Conservation (phyloP, 64 coral and sea anemone species). For the Exaiptasia diaphana region DNA sequence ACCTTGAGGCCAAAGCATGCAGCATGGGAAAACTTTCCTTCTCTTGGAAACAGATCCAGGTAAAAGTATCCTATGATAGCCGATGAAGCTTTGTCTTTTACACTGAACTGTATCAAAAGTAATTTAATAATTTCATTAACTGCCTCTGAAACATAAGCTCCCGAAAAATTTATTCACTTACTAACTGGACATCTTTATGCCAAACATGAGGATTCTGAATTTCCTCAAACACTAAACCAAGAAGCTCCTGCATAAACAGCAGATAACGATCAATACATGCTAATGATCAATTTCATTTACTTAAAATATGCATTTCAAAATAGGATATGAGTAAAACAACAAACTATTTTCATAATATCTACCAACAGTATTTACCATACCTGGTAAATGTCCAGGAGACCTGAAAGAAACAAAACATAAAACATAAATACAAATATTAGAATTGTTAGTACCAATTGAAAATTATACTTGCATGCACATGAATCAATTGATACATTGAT, state of each 20-base stretch:
- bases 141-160: no score
- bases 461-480: no score
- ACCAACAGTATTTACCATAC: neutral
- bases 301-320: no score
- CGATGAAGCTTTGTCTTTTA: conserved; percentile 58
- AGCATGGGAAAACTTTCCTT: conserved; percentile 96
- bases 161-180: conserved; percentile 9
- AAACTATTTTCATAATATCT: no score
- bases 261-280: no score
- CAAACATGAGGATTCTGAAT: conserved; percentile 73
- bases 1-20: conserved; percentile 93
- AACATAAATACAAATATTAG: no score
- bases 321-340: no score
- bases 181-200: conserved; percentile 81
- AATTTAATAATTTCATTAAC: neutral
- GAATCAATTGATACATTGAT: no score
- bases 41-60: conserved; percentile 95
- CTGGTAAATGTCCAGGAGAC: conserved; percentile 93
- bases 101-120: conserved; percentile 74
- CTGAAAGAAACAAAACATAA: conserved; percentile 28
- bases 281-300: no score
- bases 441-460: no score
- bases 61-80: conserved; percentile 90
- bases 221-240: conserved; percentile 74
- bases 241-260: conserved; percentile 45